These are phyloP conservation scores for Larimichthys crocea DNA, from an alignment of 2,113 vertebrate species.

Conservation along the genomic window DNA sequence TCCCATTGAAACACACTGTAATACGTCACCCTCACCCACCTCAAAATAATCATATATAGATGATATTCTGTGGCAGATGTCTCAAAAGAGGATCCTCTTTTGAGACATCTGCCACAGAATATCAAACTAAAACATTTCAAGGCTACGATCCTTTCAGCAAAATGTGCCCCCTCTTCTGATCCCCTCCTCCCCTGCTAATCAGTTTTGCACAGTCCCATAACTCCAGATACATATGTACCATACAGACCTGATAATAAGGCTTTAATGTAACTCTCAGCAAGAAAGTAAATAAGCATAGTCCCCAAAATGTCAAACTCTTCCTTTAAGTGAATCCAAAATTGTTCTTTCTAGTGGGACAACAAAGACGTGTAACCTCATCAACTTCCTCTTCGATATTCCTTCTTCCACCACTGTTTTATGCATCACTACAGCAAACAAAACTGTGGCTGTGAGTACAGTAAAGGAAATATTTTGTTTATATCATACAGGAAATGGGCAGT, in stretches of 20 bases:
- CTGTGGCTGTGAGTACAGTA: slow-evolving; percentile 9
- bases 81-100: background rate
- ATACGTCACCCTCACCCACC: background rate
- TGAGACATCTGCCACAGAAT: background rate
- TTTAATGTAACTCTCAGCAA: background rate
- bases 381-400: background rate
- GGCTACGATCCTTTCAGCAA: no score
- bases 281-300: background rate
- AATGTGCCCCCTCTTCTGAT: no score
- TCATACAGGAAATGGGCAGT: slow-evolving; percentile 45
- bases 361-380: background rate
- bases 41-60: background rate
- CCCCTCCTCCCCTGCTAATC: no score
- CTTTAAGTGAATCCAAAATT: background rate
- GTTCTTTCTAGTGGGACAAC: background rate
- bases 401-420: background rate
- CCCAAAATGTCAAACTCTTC: slow-evolving; percentile 1
- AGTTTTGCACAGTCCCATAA: background rate
- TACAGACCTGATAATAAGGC: background rate
- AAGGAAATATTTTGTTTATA: slow-evolving; percentile 36
- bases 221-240: background rate
- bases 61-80: no score
- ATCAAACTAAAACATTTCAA: background rate
- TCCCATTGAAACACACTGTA: background rate
- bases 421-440: background rate